phyloP scores from a whole-genome alignment of 2,888 invertebrate species.

The Drosophila macrospina region DNA sequence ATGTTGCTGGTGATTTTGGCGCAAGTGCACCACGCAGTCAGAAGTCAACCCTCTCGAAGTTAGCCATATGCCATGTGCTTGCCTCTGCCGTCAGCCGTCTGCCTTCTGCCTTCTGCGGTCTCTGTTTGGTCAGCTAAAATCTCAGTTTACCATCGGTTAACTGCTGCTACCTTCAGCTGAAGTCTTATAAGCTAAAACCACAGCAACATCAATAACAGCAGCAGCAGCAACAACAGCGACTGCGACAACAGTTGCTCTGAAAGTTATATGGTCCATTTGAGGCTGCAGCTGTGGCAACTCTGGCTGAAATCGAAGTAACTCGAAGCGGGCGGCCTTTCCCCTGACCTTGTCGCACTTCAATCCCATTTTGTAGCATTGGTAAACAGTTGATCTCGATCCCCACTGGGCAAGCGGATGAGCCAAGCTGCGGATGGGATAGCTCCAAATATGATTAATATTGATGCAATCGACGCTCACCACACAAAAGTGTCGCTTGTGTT shows the following conservation, averaged over 20 bases:
- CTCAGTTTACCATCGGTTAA: slow-evolving; percentile 76
- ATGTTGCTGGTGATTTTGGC: slow-evolving; percentile 54
- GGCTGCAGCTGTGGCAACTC: slow-evolving; percentile 76
- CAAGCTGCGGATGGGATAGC: slow-evolving; percentile 1
- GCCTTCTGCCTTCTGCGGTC: slow-evolving; percentile 53
- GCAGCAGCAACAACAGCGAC: slow-evolving; percentile 39
- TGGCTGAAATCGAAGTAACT: slow-evolving; percentile 37
- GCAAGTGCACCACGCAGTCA: slow-evolving; percentile 65
- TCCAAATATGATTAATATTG: slow-evolving; percentile 56
- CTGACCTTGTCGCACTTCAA: slow-evolving; percentile 57
- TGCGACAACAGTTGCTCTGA: slow-evolving; percentile 73
- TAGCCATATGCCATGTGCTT: slow-evolving; percentile 57
- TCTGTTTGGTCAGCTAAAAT: slow-evolving; percentile 72
- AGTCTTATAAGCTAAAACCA: slow-evolving; percentile 78
- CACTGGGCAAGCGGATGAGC: slow-evolving; percentile 49
- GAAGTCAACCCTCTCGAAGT: slow-evolving; percentile 2
- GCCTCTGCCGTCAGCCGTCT: slow-evolving; percentile 55
- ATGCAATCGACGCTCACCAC: slow-evolving; percentile 27
- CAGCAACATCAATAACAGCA: slow-evolving; percentile 54
- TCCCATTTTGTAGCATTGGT: slow-evolving; percentile 3
- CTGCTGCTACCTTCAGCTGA: slow-evolving; percentile 65
- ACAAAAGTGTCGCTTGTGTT: slow-evolving; percentile 36
- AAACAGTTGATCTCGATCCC: slow-evolving; percentile 26
- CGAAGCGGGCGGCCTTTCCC: slow-evolving; percentile 53
- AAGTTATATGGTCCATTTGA: slow-evolving; percentile 79